Evolutionary conservation across 1,140 invertebrate species (phyloP).

Genomic region (silkworm (Bombyx mori)): DNA sequence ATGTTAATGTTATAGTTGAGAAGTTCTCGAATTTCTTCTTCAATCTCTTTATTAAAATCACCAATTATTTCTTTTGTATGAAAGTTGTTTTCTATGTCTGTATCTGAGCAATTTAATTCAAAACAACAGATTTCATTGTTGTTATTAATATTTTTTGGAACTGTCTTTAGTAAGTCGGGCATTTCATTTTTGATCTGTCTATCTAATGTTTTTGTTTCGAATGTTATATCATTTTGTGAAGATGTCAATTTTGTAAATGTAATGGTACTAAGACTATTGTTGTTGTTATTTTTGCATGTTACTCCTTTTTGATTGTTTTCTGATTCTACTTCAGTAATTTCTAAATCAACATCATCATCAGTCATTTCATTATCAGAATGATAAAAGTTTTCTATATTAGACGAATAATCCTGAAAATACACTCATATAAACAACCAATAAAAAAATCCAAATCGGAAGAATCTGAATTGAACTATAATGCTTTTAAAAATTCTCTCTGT

Average conservation of each 20-base stretch:
- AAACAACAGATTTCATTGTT: conserved; percentile 35
- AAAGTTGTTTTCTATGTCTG: conserved; percentile 64
- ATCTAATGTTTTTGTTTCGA: conserved; percentile 19
- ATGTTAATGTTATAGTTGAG: conserved; percentile 64
- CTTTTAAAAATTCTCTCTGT: not conserved
- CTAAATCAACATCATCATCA: conserved; percentile 55
- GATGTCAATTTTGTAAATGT: conserved; percentile 1
- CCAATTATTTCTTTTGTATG: conserved; percentile 66
- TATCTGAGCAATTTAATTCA: conserved; percentile 41
- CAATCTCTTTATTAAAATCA: conserved; percentile 72
- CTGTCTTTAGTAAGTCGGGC: conserved; percentile 54
- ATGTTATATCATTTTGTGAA: conserved; percentile 12
- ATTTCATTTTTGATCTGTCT: conserved; percentile 37
- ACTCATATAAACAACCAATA: conserved; percentile 1
- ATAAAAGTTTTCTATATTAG: conserved; percentile 56
- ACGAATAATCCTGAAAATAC: conserved; percentile 51
- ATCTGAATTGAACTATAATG: not conserved
- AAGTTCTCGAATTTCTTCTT: conserved; percentile 67
- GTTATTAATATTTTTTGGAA: conserved; percentile 33
- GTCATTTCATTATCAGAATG: conserved; percentile 67
- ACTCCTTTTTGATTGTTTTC: conserved; percentile 19
- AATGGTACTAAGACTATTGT: conserved; percentile 26
- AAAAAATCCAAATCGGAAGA: not conserved
- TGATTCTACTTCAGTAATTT: conserved; percentile 36
- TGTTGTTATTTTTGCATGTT: conserved; percentile 30